These are phyloP conservation scores for Cylas formicarius DNA, from an alignment of 1,140 invertebrate species.

Conservation along the genomic window DNA sequence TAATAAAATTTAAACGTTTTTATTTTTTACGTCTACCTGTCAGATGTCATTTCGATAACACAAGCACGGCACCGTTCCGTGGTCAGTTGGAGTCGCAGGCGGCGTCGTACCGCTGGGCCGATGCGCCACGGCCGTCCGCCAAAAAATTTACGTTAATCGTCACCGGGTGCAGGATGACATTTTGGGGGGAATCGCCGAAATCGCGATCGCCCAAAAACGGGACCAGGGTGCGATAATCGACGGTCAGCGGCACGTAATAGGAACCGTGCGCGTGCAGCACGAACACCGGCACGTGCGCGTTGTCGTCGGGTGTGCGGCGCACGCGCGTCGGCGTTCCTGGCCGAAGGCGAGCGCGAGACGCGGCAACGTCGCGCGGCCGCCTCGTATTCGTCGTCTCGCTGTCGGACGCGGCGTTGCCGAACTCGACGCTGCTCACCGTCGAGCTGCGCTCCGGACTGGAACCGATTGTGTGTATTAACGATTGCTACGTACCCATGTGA, in stretches of 20 bases:
- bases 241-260: conserved; percentile 87
- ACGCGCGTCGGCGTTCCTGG: conserved; percentile 9
- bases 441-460: conserved; percentile 36
- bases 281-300: conserved; percentile 64
- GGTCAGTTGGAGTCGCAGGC: no score
- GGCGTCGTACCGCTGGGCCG: no score
- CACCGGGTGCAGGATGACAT: conserved; percentile 76
- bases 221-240: conserved; percentile 67
- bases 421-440: conserved; percentile 32
- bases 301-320: conserved; percentile 32
- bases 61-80: no score
- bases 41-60: no score
- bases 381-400: conserved; percentile 23
- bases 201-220: conserved; percentile 59
- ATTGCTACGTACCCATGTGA: not conserved
- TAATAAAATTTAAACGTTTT: no score
- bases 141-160: conserved; percentile 83
- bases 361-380: conserved; percentile 16
- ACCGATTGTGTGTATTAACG: no score
- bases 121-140: no score
- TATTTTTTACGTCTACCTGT: no score
- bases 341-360: conserved; percentile 25
- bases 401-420: conserved; percentile 32
- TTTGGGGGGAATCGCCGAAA: conserved; percentile 49
- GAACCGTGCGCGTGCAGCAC: conserved; percentile 75